A percentile compares a stretch with the other conserved stretches of the same genome.
phyloP scores from a whole-genome alignment of 1,140 invertebrate species.

The Diuraphis noxia region DNA sequence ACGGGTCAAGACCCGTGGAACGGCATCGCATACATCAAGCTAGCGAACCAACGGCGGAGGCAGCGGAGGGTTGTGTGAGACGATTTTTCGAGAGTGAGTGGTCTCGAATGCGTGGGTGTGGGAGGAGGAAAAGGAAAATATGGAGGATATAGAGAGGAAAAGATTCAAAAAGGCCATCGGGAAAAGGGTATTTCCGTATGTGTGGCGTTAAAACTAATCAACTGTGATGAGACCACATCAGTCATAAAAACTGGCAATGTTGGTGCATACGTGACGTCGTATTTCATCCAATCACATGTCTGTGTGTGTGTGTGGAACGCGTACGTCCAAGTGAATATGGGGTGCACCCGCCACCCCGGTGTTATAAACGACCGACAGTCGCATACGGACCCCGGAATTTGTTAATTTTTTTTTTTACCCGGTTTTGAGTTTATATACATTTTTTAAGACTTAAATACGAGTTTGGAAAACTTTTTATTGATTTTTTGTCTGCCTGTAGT shows the following conservation, averaged over 20 bases:
- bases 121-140: too few species aligned
- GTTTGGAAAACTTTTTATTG: neutral
- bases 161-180: neutral
- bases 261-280: constrained; percentile 18
- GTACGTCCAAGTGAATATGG: neutral
- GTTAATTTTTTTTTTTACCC: neutral
- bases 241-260: constrained; percentile 43
- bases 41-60: neutral
- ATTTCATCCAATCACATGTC: neutral
- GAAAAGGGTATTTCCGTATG: constrained; percentile 38
- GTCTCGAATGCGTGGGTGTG: neutral
- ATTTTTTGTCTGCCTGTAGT: neutral
- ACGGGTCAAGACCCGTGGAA: constrained; percentile 35
- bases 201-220: constrained; percentile 50
- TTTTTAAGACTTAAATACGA: neutral
- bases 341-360: neutral
- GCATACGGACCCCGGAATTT: neutral
- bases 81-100: neutral
- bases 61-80: neutral
- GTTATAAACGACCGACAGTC: neutral
- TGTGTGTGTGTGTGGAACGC: neutral
- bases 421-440: neutral
- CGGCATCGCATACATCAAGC: constrained; percentile 28
- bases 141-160: neutral
- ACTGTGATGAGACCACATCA: constrained; percentile 46